Evolutionary conservation across 1,140 invertebrate species (phyloP), one percentile per base, ranked within the genome.

Genomic region (Aphaenogaster ashmeadi): DNA sequence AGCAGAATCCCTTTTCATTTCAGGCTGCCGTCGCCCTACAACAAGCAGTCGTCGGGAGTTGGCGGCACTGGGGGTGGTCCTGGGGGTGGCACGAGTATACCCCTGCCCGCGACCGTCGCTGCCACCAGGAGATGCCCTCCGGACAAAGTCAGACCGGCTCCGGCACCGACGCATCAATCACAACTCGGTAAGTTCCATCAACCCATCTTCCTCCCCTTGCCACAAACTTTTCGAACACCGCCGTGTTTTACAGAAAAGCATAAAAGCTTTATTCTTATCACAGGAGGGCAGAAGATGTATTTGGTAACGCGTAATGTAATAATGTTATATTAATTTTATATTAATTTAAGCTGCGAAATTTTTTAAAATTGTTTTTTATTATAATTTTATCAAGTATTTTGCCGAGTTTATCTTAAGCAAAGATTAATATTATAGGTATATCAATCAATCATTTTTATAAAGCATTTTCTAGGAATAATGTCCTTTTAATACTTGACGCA

Each of bases 51-150:
- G 64, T 89, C 88, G 21, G 87, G 87, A 62, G 92, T 88, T 66
- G 91, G 91, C 44, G 91, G 88, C 36, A 86, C 72, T 50, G 88
- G 92, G 41, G 92, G 92, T 50, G 81, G 87, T 8, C 87, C 89
- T 69, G 86, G 87, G 93, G 96, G 96, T 81, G 95, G 95, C 9
- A 97, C 97, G 52, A 97, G 97, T 92, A 98, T 97, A 90, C 97
- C 97, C 41, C 93, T 97, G 91, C 97, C 97, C 36, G 97, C 97
- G 54, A 97, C 97, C 13, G 97, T 97, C 47, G 96, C 97, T 90
- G 97, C 97, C n/a, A 96, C 96, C 84, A 96, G 97, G 89, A 96
- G 97, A 95, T 97, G 97, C 93, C 97, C 97, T 58, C 97, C 97
- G 89, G 97, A 97, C 95, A 98, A 98, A 96, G 96, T 97, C 90